Evolutionary conservation across 2,888 invertebrate species (phyloP).

Genomic region (Pollenia amentaria): DNA sequence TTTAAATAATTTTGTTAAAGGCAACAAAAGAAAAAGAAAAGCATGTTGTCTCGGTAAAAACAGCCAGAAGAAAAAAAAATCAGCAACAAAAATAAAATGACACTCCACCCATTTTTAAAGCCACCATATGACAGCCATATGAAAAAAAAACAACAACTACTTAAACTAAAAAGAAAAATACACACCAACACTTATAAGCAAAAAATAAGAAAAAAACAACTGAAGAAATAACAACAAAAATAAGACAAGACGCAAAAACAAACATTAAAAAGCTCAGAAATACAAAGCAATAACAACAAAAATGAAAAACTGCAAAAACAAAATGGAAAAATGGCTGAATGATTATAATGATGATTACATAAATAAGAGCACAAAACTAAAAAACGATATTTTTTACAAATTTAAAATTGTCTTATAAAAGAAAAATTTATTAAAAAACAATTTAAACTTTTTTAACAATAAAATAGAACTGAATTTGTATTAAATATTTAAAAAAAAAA

Average conservation of each 20-base stretch:
- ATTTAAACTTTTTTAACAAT: too few relatives aligned
- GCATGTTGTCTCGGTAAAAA: conserved; percentile 49
- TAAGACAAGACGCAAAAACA: conserved; percentile 57
- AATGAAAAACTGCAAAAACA: conserved; percentile 60
- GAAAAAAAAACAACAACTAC: conserved; percentile 53
- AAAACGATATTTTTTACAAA: too few relatives aligned
- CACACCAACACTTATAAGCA: conserved; percentile 7
- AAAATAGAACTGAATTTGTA: background rate
- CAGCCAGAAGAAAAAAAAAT: conserved; percentile 16
- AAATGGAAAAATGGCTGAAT: conserved; percentile 72
- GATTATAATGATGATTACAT: conserved; percentile 44
- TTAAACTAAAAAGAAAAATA: conserved; percentile 51
- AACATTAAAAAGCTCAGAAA: conserved; percentile 15
- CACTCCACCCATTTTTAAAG: conserved; percentile 73
- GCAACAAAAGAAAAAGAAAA: conserved; percentile 45
- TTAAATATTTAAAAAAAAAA: background rate
- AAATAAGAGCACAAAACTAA: conserved; percentile 28
- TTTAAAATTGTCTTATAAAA: too few relatives aligned
- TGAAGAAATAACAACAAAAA: conserved; percentile 49
- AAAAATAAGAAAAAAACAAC: conserved; percentile 34
- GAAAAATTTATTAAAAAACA: too few relatives aligned
- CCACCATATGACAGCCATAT: conserved; percentile 72
- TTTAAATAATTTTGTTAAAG: conserved; percentile 27
- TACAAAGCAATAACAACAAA: conserved; percentile 17
- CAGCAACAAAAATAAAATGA: conserved; percentile 54